phyloP scores from a whole-genome alignment of 2,113 vertebrate species.

The Origma solitaria region DNA sequence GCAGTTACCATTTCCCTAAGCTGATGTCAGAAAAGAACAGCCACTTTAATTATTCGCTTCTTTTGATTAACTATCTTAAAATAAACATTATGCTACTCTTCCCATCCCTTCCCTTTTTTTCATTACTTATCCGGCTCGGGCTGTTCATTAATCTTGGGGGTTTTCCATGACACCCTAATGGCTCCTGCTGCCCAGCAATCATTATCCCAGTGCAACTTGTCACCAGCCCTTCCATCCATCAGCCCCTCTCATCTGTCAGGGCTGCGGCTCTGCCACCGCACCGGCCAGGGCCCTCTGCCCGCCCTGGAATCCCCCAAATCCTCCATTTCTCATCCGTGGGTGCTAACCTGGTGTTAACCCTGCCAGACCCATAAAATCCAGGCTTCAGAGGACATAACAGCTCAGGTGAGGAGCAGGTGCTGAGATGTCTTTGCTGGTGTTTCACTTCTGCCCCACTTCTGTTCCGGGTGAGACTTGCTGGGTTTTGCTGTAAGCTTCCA shows the following conservation, averaged over 20 bases:
- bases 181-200: slow-evolving; percentile 59
- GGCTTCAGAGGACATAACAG: neutral
- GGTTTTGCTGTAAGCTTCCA: neutral
- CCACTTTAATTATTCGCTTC: slow-evolving; percentile 8
- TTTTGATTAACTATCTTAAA: slow-evolving; percentile 37
- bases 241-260: slow-evolving; percentile 36
- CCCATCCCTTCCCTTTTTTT: neutral
- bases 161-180: slow-evolving; percentile 54
- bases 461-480: neutral
- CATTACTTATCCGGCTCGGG: slow-evolving; percentile 7
- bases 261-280: rapidly evolving
- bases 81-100: slow-evolving; percentile 37
- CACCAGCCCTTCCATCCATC: slow-evolving; percentile 46
- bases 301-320: neutral
- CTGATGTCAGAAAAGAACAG: neutral
- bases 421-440: neutral
- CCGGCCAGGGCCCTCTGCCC: neutral
- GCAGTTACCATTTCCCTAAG: neutral
- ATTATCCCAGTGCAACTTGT: slow-evolving; percentile 50
- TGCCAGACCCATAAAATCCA: neutral
- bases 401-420: rapidly evolving
- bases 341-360: neutral
- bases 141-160: slow-evolving; percentile 57
- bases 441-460: neutral
- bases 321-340: neutral